These are phyloP conservation scores for Drosophila albomicans DNA, from an alignment of 1,140 invertebrate genomes.

Conservation along the genomic window DNA sequence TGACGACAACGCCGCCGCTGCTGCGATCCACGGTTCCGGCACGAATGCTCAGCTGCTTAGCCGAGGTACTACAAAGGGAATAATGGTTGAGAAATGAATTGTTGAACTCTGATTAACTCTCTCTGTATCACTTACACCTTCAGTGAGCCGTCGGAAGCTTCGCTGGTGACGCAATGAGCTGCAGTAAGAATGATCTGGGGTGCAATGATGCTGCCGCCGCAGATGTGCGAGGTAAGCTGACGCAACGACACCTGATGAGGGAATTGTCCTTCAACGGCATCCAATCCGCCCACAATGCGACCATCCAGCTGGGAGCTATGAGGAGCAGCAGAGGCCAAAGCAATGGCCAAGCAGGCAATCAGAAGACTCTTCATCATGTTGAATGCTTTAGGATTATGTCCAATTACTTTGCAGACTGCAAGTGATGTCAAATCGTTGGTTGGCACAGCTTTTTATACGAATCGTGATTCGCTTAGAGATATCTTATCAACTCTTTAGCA, in stretches of 20 bases:
- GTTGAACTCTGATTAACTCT: too few species aligned
- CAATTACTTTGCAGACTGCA: not conserved
- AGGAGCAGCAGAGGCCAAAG: conserved; percentile 1
- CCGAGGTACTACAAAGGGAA: not conserved
- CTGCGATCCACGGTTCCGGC: conserved; percentile 61
- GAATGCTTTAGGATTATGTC: not conserved
- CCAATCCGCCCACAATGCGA: conserved; percentile 57
- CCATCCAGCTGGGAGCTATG: not conserved
- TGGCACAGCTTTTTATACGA: not conserved
- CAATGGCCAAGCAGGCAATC: not conserved
- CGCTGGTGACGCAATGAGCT: conserved; percentile 15
- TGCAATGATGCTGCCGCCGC: conserved; percentile 6
- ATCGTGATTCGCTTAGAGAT: not conserved
- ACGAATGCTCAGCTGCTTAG: conserved; percentile 48
- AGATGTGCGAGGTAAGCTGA: not conserved
- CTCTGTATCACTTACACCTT: not conserved
- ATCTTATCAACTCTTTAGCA: conserved; percentile 2
- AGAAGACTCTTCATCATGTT: not conserved
- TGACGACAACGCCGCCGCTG: conserved; percentile 47
- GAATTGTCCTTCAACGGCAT: conserved; percentile 53
- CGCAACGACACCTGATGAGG: conserved; percentile 57
- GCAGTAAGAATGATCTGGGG: not conserved
- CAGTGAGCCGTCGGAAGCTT: not conserved
- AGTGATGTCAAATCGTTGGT: not conserved
- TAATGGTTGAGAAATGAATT: too few species aligned